Conservation (phyloP, 2,888 invertebrate genomes). For the Pyrocoelia pectoralis region DNA sequence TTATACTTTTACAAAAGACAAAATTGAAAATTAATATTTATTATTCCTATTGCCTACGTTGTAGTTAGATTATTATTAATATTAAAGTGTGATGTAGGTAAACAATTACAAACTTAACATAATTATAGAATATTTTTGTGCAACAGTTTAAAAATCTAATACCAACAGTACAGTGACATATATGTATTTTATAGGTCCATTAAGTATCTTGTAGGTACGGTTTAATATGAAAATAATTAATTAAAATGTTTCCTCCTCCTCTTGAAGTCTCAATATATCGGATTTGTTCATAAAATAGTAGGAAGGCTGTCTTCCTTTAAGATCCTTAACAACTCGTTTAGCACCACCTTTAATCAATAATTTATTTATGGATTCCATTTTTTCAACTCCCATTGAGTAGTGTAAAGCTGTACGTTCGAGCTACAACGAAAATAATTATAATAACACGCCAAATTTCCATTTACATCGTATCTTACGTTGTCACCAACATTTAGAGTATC, state of each 20-base stretch:
- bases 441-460: too few relatives aligned
- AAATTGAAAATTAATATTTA: too few relatives aligned
- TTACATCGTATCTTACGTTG: constrained; percentile 76
- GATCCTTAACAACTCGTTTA: constrained; percentile 82
- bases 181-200: too few relatives aligned
- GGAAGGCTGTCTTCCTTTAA: constrained; percentile 88
- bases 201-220: too few relatives aligned
- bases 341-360: constrained; percentile 85
- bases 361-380: constrained; percentile 81
- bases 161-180: too few relatives aligned
- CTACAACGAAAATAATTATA: constrained; percentile 61
- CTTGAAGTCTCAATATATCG: constrained; percentile 83
- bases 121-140: too few relatives aligned
- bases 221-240: background rate
- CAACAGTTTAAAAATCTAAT: too few relatives aligned
- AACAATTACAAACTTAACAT: too few relatives aligned
- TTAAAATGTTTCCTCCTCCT: constrained; percentile 78
- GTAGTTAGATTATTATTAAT: too few relatives aligned
- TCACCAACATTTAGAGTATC: constrained; percentile 81
- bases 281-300: constrained; percentile 94
- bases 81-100: too few relatives aligned
- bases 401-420: constrained; percentile 88
- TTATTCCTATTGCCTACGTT: too few relatives aligned
- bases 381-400: constrained; percentile 89
- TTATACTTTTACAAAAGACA: background rate